These are phyloP conservation scores for Acleris laterana DNA, from an alignment of 2,888 invertebrate species.

Conservation along the genomic window DNA sequence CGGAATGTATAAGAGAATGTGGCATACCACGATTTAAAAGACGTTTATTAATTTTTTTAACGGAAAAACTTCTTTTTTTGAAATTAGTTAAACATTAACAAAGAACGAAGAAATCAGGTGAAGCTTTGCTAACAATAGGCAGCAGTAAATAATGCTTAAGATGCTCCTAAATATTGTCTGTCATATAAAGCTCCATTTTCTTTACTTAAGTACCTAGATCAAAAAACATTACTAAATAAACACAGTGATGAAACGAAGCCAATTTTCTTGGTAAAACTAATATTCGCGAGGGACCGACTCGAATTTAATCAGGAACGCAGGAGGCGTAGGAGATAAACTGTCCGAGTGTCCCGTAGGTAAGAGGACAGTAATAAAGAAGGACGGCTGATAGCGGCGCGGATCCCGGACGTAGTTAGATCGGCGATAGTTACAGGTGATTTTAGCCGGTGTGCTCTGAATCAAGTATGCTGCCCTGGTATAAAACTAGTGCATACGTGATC, in stretches of 20 bases:
- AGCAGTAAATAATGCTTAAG: too few relatives aligned
- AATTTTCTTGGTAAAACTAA: conserved; percentile 31
- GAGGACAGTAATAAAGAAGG: conserved; percentile 13
- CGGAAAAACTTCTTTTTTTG: too few relatives aligned
- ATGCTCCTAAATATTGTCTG: too few relatives aligned
- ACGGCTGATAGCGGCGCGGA: conserved; percentile 4
- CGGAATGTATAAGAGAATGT: too few relatives aligned
- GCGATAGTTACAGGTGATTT: conserved; percentile 17
- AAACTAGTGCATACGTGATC: background rate
- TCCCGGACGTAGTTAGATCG: conserved; percentile 6
- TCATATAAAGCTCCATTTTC: too few relatives aligned
- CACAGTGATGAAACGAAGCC: conserved; percentile 16
- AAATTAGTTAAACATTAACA: too few relatives aligned
- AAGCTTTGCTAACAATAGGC: too few relatives aligned
- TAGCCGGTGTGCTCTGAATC: background rate
- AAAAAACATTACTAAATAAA: conserved; percentile 9
- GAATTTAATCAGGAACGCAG: conserved; percentile 29
- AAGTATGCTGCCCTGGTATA: conserved; percentile 9
- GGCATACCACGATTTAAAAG: too few relatives aligned
- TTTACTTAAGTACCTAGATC: background rate
- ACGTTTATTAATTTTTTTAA: too few relatives aligned
- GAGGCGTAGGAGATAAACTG: conserved; percentile 20
- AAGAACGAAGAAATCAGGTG: too few relatives aligned
- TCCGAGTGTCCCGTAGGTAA: conserved; percentile 3
- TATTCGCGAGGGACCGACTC: conserved; percentile 21